Base-by-base conservation (phyloP, 1,140 invertebrate genomes). In the Camponotus pennsylvanicus region DNA sequence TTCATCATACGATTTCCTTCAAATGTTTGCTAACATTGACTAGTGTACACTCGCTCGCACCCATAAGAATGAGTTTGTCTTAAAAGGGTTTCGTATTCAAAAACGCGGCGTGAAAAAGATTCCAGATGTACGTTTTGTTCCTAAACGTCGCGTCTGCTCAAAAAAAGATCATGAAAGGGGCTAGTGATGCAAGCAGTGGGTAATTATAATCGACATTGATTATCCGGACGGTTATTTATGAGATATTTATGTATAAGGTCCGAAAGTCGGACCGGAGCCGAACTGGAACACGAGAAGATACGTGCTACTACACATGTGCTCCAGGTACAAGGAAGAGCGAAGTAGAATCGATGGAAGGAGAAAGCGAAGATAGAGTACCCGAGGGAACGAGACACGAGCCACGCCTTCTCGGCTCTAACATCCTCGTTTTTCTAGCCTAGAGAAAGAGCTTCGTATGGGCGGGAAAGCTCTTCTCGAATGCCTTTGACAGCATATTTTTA, bases 131-230 rank as follows among this genome's bases (percentile, higher is more conserved):
- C 52, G 67, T 45, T 85, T 42, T 64, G 55, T 71, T 88, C 27
- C 45, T 66, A 21, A 11, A 61, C 52, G 64, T 66, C 49, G 67
- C 69, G 52, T 61, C 79, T 40, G 55, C n/a, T 78, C 40, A 49
- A 79, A 40, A 79, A 45, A 76, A 52, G 40, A 18, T 64, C 27
- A 13, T 59, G 70, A 69, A 52, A 52, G 57, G 49, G 84, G 8
- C 71, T 45, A 73, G 86, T 85, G 88, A 92, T 92, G 82, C 86
- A 76, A 88, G 86, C 86, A 69, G 87, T 76, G 76, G 80, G 86
- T 92, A 90, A 92, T 92, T 92, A 93, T 92, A 91, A 92, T 91
- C 86, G 88, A 88, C 91, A 79, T 90, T 93, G 91, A 92, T 92
- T 91, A 91, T 91, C 88, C 85, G 32, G 76, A 69, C 55, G 84